Evolutionary conservation across 2,888 invertebrate species (phyloP).

Genomic region (Corythucha ciliata): DNA sequence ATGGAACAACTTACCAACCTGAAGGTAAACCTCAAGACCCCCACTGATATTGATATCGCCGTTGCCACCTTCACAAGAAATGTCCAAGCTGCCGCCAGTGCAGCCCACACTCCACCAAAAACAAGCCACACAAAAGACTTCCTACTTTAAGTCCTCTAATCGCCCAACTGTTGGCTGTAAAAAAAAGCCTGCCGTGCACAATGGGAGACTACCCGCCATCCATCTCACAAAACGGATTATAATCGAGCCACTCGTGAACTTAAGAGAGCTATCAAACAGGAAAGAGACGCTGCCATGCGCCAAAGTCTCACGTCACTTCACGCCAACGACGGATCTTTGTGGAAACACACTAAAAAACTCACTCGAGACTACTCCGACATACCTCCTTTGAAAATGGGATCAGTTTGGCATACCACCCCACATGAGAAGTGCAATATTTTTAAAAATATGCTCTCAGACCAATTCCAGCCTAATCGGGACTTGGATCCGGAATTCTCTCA

Average conservation of each 20-base stretch:
- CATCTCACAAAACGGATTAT: constrained; percentile 10
- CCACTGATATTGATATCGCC: constrained; percentile 9
- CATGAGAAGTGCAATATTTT: background rate
- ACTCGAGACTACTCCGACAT: background rate
- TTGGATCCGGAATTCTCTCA: background rate
- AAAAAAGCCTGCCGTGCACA: constrained; percentile 1
- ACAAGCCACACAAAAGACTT: too few species aligned
- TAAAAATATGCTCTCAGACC: background rate
- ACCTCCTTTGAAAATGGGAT: background rate
- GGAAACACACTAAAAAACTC: background rate
- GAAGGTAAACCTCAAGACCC: constrained; percentile 1
- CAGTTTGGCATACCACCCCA: background rate
- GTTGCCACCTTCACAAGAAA: constrained; percentile 2
- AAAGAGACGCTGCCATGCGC: background rate
- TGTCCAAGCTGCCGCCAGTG: constrained; percentile 3
- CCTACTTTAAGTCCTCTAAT: constrained; percentile 2
- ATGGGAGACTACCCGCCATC: constrained; percentile 9
- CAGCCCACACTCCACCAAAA: background rate
- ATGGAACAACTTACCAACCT: constrained; percentile 1
- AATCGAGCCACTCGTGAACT: constrained; percentile 15
- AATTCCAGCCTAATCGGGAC: background rate
- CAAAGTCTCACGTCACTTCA: background rate
- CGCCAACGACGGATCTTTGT: background rate
- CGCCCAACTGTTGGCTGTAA: background rate
- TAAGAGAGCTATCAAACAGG: background rate